Evolutionary conservation across 2,888 invertebrate genomes (phyloP), one percentile per base, ranked within the genome.

Genomic region (Xestia sexstrigata): DNA sequence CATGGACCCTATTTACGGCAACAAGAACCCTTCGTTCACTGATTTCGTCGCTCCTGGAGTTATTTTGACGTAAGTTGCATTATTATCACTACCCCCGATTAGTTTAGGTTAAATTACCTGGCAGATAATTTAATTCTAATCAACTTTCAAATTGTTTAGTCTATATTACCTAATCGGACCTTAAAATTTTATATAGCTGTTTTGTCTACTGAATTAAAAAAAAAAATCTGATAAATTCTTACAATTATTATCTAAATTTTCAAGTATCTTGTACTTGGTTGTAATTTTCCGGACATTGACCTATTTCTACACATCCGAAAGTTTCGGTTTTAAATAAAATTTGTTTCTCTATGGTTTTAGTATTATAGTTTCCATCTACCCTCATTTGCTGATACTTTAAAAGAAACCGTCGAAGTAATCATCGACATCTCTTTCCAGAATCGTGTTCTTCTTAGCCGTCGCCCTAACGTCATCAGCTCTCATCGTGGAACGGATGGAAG

Each of bases 11-110:
- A 98, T 99, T 91, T 99, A 99, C 93, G 99, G 99, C 73, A 98
- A 98, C 78, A 98, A 97, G 93, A 98, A 98, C 92, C 99, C 99
- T 5, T 99, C 98, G 23, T 99, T 99, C 92, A 99, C 99, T 0
- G 99, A 99, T 94, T 99, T 99, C 95, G 99, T 99, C 81, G 99
- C 99, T 23, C 99, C 99, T 65, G 99, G 99, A 87, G 99, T 99
- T 83, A 99, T 99, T 90, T 96, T 99, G 87, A 99, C 99, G 99
- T 99, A 95, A 98, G 98, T 97, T 70, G 23, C 15, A 23, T 74
- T 23, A 52, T 15, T 82, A 30, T 45, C 11, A 45, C 23, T 42
- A 23, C 7, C 42, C 8, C 23, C 26, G 15, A 20, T 13, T 9
- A 9, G 2, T 11, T 17, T 15, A 13, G 9, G 49, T 17, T 49